Evolutionary conservation across 2,113 vertebrate genomes (phyloP).

Genomic region (Serinus canaria): DNA sequence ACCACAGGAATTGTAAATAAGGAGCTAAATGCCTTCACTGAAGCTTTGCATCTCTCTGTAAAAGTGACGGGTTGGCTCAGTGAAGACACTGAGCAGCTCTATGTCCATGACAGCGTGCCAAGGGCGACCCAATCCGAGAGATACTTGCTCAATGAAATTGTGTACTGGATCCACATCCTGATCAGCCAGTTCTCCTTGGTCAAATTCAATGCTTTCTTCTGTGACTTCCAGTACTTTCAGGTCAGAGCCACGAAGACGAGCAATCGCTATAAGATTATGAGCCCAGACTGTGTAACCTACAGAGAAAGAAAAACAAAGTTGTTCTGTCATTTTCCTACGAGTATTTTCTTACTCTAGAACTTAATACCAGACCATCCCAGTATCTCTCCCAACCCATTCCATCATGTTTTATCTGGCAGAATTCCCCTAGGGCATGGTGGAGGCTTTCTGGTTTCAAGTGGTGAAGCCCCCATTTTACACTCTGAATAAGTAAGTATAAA

Average conservation of each 20-base stretch:
- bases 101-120: slow-evolving; percentile 95
- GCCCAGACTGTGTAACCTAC: slow-evolving; percentile 97
- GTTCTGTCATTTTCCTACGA: background rate
- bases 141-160: slow-evolving; percentile 96
- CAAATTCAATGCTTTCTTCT: slow-evolving; percentile 97
- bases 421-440: background rate
- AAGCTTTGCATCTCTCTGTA: slow-evolving; percentile 95
- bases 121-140: slow-evolving; percentile 88
- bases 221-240: slow-evolving; percentile 92
- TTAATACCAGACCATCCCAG: background rate
- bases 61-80: slow-evolving; percentile 95
- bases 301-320: background rate
- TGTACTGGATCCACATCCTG: slow-evolving; percentile 93
- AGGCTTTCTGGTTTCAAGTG: background rate
- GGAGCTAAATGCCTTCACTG: slow-evolving; percentile 91
- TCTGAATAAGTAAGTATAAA: background rate
- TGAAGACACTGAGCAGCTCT: slow-evolving; percentile 86
- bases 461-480: background rate
- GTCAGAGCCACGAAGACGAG: slow-evolving; percentile 92
- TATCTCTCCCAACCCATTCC: background rate
- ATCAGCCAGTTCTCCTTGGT: slow-evolving; percentile 90
- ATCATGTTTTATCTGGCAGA: background rate
- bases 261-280: slow-evolving; percentile 97
- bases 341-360: background rate
- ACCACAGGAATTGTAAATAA: slow-evolving; percentile 81